Conservation (phyloP, 23 tunicate species). For the Aplidium turbinatum region DNA sequence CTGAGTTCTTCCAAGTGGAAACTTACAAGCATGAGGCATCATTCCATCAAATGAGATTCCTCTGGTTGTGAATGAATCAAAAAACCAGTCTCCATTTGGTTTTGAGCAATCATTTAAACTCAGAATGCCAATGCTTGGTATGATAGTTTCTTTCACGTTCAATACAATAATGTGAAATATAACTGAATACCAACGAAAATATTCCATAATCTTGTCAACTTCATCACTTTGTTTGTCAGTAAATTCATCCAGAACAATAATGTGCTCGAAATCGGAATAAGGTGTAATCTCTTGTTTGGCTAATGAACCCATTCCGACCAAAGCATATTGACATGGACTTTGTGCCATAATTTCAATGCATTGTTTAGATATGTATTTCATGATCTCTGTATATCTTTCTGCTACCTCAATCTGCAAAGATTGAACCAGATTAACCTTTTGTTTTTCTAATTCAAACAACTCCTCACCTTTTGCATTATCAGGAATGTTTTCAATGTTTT, state of each 20-base stretch:
- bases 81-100: slow-evolving; percentile 20
- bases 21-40: slow-evolving; percentile 2
- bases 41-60: slow-evolving; percentile 22
- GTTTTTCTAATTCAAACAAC: background rate
- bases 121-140: background rate
- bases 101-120: background rate
- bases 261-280: slow-evolving; percentile 18
- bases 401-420: slow-evolving; percentile 10
- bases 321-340: slow-evolving; percentile 39
- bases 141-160: slow-evolving; percentile 11
- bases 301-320: slow-evolving; percentile 28
- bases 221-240: background rate
- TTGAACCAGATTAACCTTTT: background rate
- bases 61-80: background rate
- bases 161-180: slow-evolving; percentile 30
- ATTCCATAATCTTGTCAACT: slow-evolving; percentile 13
- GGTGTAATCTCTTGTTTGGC: slow-evolving; percentile 30
- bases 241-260: slow-evolving; percentile 18
- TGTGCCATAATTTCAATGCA: slow-evolving; percentile 37
- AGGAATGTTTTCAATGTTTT: background rate
- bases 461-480: background rate
- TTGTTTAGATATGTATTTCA: slow-evolving; percentile 4
- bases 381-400: slow-evolving; percentile 17
- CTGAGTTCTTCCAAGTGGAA: slow-evolving; percentile 20
- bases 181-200: slow-evolving; percentile 45